A percentile compares a stretch with the other conserved stretches of the same genome.
Evolutionary conservation across 1,140 invertebrate genomes (phyloP).

Genomic region (Popillia japonica): DNA sequence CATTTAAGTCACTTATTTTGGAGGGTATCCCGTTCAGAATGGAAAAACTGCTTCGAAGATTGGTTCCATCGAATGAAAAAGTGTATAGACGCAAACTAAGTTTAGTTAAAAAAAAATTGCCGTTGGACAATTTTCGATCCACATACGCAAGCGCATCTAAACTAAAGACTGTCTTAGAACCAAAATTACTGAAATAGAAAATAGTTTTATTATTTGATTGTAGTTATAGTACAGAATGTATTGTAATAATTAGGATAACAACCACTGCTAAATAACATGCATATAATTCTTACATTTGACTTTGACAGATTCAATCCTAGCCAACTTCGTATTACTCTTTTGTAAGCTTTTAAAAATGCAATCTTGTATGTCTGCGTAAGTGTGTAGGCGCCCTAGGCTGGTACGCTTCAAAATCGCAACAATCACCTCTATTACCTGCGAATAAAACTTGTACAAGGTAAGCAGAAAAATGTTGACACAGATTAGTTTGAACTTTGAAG

Average conservation of each 20-base stretch:
- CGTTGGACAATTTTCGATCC: no score
- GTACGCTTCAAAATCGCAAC: constrained; percentile 34
- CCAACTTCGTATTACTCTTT: neutral
- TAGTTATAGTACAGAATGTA: neutral
- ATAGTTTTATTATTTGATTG: neutral
- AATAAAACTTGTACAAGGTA: constrained; percentile 22
- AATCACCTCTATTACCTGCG: constrained; percentile 34
- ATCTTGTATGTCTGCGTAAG: neutral
- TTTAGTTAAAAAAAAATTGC: no score
- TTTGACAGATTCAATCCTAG: neutral
- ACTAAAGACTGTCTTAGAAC: no score
- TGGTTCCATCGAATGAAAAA: no score
- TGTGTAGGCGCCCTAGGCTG: neutral
- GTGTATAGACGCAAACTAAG: no score
- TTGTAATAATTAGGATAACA: neutral
- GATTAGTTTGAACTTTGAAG: neutral
- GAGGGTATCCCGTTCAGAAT: no score
- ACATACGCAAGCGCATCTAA: no score
- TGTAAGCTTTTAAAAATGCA: neutral
- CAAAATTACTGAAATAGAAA: neutral
- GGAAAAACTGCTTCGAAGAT: no score
- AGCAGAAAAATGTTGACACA: constrained; percentile 8
- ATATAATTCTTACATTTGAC: neutral
- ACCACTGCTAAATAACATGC: neutral
- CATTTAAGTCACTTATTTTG: no score